Evolutionary conservation across 2,113 vertebrate genomes (phyloP).

Genomic region (Platycercus adscitus): DNA sequence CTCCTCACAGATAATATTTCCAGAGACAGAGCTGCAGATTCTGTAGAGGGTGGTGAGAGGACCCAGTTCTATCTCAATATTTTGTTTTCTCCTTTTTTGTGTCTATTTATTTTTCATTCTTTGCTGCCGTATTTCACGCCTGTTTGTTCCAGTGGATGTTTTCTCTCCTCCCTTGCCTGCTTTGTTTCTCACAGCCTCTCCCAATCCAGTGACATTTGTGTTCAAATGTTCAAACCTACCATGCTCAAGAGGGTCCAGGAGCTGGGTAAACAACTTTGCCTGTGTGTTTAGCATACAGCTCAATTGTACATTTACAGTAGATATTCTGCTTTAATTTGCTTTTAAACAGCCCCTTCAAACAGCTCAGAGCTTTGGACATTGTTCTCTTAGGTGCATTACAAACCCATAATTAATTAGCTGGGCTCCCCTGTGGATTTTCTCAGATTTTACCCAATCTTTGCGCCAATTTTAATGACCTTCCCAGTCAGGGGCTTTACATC

Average conservation of each 20-base stretch:
- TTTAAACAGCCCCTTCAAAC: conserved; percentile 66
- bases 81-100: not conserved
- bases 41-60: not conserved
- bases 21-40: not conserved
- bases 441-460: conserved; percentile 64
- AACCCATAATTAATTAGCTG: conserved; percentile 69
- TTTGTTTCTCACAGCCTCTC: not conserved
- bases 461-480: conserved; percentile 70
- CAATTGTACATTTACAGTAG: conserved; percentile 68
- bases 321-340: conserved; percentile 68
- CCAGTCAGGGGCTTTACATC: conserved; percentile 68
- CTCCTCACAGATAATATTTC: not conserved
- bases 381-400: conserved; percentile 63
- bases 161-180: not conserved
- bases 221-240: conserved; percentile 12
- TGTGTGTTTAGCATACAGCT: conserved; percentile 28
- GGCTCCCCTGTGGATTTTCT: conserved; percentile 67
- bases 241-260: conserved; percentile 29
- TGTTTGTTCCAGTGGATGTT: not conserved
- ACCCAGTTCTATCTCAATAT: not conserved
- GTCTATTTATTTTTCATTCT: conserved; percentile 19
- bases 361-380: conserved; percentile 50
- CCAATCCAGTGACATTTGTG: not conserved
- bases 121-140: not conserved
- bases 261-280: conserved; percentile 55